Conservation (phyloP, 2,113 vertebrate species). For the Scalopus aquaticus region DNA sequence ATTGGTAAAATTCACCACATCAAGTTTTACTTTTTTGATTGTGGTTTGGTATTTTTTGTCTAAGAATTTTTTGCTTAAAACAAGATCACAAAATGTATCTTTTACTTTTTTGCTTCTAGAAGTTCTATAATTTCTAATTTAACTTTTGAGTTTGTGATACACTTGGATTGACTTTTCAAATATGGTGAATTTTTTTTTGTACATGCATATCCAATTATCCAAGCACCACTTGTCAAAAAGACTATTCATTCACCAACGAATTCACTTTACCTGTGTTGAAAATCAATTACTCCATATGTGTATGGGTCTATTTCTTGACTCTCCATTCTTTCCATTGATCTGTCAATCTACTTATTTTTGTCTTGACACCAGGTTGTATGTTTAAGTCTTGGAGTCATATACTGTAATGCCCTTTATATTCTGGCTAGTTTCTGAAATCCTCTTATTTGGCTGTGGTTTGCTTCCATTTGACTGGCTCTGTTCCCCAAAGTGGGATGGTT, state of each 20-base stretch:
- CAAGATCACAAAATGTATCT: neutral
- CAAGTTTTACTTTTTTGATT: neutral
- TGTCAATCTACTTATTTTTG: neutral
- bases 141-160: neutral
- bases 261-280: neutral
- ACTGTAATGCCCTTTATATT: neutral
- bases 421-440: neutral
- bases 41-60: neutral
- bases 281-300: neutral
- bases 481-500: neutral
- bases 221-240: neutral
- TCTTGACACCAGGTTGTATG: neutral
- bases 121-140: neutral
- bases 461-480: neutral
- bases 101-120: neutral
- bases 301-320: neutral
- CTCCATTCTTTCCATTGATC: neutral
- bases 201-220: neutral
- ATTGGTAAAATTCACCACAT: neutral
- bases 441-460: neutral
- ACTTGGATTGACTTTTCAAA: slow-evolving; percentile 2
- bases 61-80: slow-evolving; percentile 20
- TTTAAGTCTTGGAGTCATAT: neutral
- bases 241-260: neutral
- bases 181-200: neutral